phyloP scores from a whole-genome alignment of 2,797 vertebrate species.

The Sandelia bainsii region DNA sequence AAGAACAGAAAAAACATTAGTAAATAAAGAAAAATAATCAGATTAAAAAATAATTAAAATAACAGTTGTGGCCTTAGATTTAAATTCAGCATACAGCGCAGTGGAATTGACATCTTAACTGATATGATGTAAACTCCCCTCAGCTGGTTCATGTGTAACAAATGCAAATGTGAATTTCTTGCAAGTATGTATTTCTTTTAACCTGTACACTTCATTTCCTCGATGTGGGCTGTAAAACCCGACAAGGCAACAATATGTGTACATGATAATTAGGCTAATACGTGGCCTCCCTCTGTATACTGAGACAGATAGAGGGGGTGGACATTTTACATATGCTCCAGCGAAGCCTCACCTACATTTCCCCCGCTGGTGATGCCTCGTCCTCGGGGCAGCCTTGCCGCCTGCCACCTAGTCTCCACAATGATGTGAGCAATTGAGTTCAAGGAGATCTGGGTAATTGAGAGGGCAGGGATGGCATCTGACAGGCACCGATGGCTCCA shows the following conservation, averaged over 20 bases:
- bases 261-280: constrained; percentile 55
- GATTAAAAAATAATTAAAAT: too few species aligned
- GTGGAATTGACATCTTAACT: too few species aligned
- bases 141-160: neutral
- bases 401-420: constrained; percentile 56
- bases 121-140: too few species aligned
- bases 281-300: constrained; percentile 3
- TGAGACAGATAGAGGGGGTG: constrained; percentile 46
- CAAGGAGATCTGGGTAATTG: constrained; percentile 88
- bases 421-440: constrained; percentile 84
- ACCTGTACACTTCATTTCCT: neutral
- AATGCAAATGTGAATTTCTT: neutral
- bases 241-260: constrained; percentile 5
- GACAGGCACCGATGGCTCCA: constrained; percentile 87
- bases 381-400: constrained; percentile 25
- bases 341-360: constrained; percentile 10
- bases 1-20: too few species aligned
- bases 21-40: too few species aligned
- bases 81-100: too few species aligned
- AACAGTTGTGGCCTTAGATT: too few species aligned
- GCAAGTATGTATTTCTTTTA: neutral
- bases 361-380: constrained; percentile 17
- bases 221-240: neutral
- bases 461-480: constrained; percentile 88
- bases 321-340: constrained; percentile 66